These are phyloP conservation scores for Temnothorax unifasciatus DNA, from an alignment of 2,888 invertebrate species.

Conservation along the genomic window DNA sequence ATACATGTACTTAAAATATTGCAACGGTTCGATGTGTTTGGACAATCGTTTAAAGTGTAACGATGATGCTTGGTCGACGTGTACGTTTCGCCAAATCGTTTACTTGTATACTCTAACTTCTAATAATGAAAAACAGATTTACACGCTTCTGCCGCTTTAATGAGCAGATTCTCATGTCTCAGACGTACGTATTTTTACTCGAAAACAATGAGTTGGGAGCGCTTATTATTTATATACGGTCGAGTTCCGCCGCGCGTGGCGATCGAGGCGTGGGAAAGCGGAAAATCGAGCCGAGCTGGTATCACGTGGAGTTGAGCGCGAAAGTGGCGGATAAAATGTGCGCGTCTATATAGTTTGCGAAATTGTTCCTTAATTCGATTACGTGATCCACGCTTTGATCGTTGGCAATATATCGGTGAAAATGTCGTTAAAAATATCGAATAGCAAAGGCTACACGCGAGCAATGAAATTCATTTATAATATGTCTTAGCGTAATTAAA, in stretches of 20 bases:
- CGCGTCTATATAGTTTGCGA: constrained; percentile 18
- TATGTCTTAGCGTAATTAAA: neutral
- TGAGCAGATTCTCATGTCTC: neutral
- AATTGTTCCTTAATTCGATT: neutral
- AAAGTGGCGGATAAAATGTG: constrained; percentile 29
- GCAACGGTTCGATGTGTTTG: constrained; percentile 47
- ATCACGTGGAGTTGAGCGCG: constrained; percentile 14
- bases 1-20: neutral
- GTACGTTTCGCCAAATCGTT: constrained; percentile 67
- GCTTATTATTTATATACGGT: constrained; percentile 8
- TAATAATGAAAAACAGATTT: constrained; percentile 25
- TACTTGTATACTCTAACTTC: constrained; percentile 7
- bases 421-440: neutral
- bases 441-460: neutral
- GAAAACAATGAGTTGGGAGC: constrained; percentile 38
- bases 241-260: constrained; percentile 51
- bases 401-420: neutral
- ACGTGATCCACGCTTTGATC: constrained; percentile 1
- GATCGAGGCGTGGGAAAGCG: constrained; percentile 42
- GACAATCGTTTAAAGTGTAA: constrained; percentile 15
- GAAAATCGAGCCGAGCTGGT: constrained; percentile 12
- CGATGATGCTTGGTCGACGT: constrained; percentile 61
- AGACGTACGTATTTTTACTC: constrained; percentile 1
- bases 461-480: neutral
- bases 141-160: constrained; percentile 18